These are phyloP conservation scores for Suillia variegata DNA, from an alignment of 2,888 invertebrate species.

Conservation along the genomic window DNA sequence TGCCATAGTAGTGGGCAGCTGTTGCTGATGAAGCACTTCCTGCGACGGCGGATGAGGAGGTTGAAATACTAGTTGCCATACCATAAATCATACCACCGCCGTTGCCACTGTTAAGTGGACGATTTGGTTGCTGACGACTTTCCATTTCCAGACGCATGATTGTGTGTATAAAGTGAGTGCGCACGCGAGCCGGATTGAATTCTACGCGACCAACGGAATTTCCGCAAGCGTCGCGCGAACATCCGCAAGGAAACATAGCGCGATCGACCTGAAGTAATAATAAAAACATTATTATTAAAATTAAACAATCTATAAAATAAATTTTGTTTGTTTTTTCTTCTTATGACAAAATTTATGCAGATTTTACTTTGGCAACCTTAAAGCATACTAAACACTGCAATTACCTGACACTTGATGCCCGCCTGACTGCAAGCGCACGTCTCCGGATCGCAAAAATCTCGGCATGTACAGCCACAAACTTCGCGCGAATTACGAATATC, in stretches of 20 bases:
- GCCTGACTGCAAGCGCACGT: constrained; percentile 93
- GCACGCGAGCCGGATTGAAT: constrained; percentile 93
- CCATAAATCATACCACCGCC: constrained; percentile 22
- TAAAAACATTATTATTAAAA: constrained; percentile 5
- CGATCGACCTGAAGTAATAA: constrained; percentile 85
- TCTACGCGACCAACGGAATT: constrained; percentile 93
- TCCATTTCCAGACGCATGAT: constrained; percentile 90
- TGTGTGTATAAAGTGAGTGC: constrained; percentile 96
- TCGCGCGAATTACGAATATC: constrained; percentile 91
- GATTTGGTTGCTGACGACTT: constrained; percentile 66
- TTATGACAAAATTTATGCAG: too few relatives aligned
- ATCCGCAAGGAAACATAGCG: constrained; percentile 95
- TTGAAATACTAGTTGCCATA: constrained; percentile 28
- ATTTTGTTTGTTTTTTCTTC: background rate
- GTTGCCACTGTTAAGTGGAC: constrained; percentile 21
- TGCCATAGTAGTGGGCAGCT: constrained; percentile 37
- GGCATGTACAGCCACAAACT: constrained; percentile 91
- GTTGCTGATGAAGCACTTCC: constrained; percentile 13
- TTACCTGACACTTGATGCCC: constrained; percentile 92
- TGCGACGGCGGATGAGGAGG: constrained; percentile 13
- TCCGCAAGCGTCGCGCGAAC: constrained; percentile 90
- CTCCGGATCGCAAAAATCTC: constrained; percentile 93
- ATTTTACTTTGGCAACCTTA: too few relatives aligned
- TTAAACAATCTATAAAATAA: background rate
- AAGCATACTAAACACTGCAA: too few relatives aligned